These are phyloP conservation scores for Zootoca vivipara DNA, from an alignment of 2,113 vertebrate genomes.

Conservation along the genomic window DNA sequence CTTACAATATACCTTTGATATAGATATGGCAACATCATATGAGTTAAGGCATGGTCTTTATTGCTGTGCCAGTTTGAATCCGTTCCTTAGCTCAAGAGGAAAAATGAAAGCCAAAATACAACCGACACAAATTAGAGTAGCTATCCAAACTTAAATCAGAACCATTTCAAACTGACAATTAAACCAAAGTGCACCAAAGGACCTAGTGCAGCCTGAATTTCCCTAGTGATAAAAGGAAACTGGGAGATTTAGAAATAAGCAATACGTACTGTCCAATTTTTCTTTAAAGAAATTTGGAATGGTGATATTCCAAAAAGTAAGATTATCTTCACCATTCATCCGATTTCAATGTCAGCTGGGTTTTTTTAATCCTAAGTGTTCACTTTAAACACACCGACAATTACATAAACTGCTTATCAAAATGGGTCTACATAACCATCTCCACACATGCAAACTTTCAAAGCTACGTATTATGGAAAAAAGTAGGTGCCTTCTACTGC, in stretches of 20 bases:
- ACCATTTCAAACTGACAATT: neutral
- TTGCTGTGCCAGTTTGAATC: neutral
- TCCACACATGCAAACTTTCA: accelerated
- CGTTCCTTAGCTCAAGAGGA: neutral
- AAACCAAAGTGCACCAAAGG: neutral
- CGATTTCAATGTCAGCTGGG: neutral
- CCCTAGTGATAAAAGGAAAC: neutral
- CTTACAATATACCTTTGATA: neutral
- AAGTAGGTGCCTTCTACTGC: neutral
- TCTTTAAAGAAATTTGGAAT: too few species aligned
- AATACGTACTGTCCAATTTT: neutral
- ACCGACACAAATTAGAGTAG: too few species aligned
- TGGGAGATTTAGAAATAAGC: neutral
- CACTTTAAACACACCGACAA: neutral
- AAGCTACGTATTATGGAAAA: neutral
- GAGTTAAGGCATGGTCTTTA: neutral
- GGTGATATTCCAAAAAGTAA: neutral
- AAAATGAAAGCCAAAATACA: neutral
- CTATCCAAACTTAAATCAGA: neutral
- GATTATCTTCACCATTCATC: neutral
- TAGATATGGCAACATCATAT: neutral
- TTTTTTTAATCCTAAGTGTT: neutral
- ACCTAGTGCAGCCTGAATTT: neutral
- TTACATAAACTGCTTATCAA: neutral
- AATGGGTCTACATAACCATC: neutral